Percentiles rank a stretch among this genome's conserved stretches.
Conservation (phyloP, 2,113 vertebrate genomes). For the Leucosticte australis region DNA sequence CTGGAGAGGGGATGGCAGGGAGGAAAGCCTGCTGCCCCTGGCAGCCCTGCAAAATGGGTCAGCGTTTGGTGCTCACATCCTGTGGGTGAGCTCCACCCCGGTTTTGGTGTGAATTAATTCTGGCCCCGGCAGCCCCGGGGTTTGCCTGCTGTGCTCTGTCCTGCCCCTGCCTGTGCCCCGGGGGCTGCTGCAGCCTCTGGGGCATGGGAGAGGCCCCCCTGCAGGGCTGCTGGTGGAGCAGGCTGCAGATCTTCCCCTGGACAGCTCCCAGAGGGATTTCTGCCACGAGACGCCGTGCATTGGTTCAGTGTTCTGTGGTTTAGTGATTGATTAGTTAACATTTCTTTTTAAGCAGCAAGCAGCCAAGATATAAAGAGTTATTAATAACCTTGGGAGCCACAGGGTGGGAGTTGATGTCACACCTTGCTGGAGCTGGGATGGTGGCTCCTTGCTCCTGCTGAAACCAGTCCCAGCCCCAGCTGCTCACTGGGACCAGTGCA, state of each 20-base stretch:
- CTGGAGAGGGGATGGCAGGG: neutral
- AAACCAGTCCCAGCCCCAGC: neutral
- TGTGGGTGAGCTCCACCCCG: accelerated
- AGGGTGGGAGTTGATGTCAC: neutral
- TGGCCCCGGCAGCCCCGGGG: neutral
- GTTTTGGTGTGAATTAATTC: neutral
- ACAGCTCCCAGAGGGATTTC: neutral
- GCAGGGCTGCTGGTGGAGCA: neutral
- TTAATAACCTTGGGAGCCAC: neutral
- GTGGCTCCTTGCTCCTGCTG: neutral
- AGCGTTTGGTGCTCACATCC: neutral
- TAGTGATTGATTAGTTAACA: neutral
- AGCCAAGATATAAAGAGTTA: neutral
- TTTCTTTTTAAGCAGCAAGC: neutral
- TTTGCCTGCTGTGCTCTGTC: neutral
- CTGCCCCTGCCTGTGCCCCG: neutral
- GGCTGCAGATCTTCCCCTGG: neutral
- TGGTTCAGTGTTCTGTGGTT: neutral
- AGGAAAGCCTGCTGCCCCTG: neutral
- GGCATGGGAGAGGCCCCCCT: accelerated
- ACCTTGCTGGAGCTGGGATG: neutral
- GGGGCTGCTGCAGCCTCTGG: neutral
- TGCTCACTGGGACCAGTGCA: neutral
- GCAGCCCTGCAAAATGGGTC: neutral
- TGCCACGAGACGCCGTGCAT: neutral